Percentiles rank a stretch among this genome's conserved stretches.
These are phyloP conservation scores for Aplysia californica DNA, from an alignment of 1,140 invertebrate species.

Conservation along the genomic window DNA sequence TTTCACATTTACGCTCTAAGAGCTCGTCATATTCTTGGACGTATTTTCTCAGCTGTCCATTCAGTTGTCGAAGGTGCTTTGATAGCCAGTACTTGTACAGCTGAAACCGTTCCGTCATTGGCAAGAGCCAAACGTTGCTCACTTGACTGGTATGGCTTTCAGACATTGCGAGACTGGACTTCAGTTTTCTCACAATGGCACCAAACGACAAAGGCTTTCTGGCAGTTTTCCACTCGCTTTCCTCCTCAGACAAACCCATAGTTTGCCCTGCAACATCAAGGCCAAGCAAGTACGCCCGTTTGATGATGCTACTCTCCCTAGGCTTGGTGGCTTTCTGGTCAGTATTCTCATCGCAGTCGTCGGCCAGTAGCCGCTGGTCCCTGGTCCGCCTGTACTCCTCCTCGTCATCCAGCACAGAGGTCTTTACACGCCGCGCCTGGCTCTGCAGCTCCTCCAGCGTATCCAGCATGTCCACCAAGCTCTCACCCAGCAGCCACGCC, in stretches of 20 bases:
- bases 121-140: not conserved
- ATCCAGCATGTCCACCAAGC: not conserved
- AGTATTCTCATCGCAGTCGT: not conserved
- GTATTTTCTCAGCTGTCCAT: not conserved
- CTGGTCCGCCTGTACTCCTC: not conserved
- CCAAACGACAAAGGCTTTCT: not conserved
- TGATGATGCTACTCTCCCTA: not conserved
- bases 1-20: not conserved
- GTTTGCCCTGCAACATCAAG: not conserved
- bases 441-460: no score
- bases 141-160: not conserved
- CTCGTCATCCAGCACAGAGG: not conserved
- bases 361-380: not conserved
- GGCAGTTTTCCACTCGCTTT: not conserved
- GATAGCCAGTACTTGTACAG: conserved; percentile 16
- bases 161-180: not conserved
- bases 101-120: not conserved
- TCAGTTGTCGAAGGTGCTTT: conserved; percentile 9
- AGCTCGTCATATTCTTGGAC: not conserved
- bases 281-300: not conserved
- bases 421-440: no score
- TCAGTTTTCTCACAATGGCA: not conserved
- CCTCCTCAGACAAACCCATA: not conserved
- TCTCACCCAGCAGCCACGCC: not conserved
- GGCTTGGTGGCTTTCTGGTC: not conserved